Evolutionary conservation across 2,888 invertebrate species (phyloP), one percentile per base, ranked within the genome.

Genomic region (Gasteruption jaculator): DNA sequence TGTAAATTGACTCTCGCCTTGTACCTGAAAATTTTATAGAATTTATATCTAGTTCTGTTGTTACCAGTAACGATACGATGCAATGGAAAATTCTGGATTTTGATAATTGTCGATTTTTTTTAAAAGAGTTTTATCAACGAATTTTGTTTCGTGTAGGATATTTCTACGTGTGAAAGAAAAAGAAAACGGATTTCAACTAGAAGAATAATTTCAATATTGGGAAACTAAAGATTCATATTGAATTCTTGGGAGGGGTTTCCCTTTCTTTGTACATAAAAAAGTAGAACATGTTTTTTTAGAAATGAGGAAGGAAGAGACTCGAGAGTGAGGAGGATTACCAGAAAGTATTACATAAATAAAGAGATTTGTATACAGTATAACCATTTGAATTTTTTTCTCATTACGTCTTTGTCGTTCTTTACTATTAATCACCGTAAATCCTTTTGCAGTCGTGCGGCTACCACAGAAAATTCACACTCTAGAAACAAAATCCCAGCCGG

Each of bases 361-460:
- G 29, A 35, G 8, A 37, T 29, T 38, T 30, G 27, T 35, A 35
- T 27, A 22, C 39, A 38, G 22, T 10, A 21, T 18, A 10, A 41
- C 22, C 20, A 21, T 21, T 18, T 20, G 24, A 21, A 54, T 71
- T 30, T 44, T 41, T 37, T 33, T 38, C 25, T 30, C 42, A 2
- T 26, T 49, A 15, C 32, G 37, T 26, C 50, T 50, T 42, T 46
- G 44, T 43, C 43, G 50, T 62, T 58, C 34, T 61, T 49, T 49
- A 44, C 55, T 62, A 63, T 66, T 66, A 63, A 65, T 65, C 27
- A 48, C 57, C 55, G 41, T 60, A 57, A 58, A 58, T 66, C 56
- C 58, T 62, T 65, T 66, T 65, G n/a, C 63, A 62, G 65, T 65
- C 52, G 45, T 49, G 57, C 52, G 52, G 50, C 54, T 58, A 54